Base-by-base conservation (phyloP, 2,797 vertebrate genomes). In the Neosilurus mollespiculum region DNA sequence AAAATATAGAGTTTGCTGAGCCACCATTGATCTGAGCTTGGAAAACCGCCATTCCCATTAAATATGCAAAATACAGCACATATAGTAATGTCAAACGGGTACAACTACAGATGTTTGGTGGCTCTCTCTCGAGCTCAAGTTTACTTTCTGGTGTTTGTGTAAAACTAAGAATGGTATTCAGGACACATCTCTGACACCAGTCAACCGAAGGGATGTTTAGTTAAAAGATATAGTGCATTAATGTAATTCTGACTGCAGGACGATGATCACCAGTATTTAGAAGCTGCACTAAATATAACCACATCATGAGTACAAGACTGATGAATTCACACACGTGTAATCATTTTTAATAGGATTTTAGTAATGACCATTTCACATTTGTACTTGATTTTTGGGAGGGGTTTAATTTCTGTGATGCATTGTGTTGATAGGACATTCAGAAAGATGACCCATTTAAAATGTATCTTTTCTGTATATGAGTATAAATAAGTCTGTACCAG, bases 191-290 rank as follows among this genome's bases (percentile, higher is more conserved):
- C 2, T 0, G n/a, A 37, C 67, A n/a, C 20, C 59, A 49, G 15
- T 43, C 22, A 10, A 49, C 53, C 43, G 30, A 53, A 58, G 26
- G 3, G 26, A 16, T 14, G 30, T 9, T 61, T 56, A 26, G 10
- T 64, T 0, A 53, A 49, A 43, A 9, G 1, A 51, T 73, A 51
- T 56, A 10, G 43, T 78, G 49, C 73, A 71, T 58, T 24, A 30
- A 81, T 49, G 64, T 80, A 67, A 67, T 81, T 77, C 26, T 70
- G 30, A 81, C 30, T 66, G 26, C 9, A 67, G 61, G 30, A 49
- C 16, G 0, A 0, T 22, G 4, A 70, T 72, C 56, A 65, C 43
- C 26, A 80, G 59, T 18, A 9, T 24, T 58, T n/a, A 30, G 37
- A 75, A 24, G 14, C 26, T n/a, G 10, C 61, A 10, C n/a, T 26